Evolutionary conservation across 2,797 vertebrate species (phyloP).

Genomic region (Enteromius viviparus): DNA sequence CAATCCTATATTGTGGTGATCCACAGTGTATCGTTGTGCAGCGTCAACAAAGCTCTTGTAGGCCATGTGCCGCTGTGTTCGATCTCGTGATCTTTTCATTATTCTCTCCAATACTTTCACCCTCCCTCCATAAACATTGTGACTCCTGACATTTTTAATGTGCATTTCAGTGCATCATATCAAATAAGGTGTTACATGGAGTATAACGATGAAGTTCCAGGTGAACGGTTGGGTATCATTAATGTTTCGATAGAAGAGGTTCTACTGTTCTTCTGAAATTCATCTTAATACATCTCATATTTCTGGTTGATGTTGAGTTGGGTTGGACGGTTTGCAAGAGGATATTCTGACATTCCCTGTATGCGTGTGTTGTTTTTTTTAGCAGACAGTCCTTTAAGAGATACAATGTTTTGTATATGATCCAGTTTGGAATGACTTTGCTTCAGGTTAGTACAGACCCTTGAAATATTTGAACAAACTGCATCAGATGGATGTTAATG

Average conservation of each 20-base stretch:
- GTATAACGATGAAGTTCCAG: conserved; percentile 45
- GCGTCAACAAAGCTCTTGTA: neutral
- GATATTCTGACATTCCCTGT: conserved; percentile 73
- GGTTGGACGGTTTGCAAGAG: conserved; percentile 17
- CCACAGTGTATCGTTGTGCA: conserved; percentile 40
- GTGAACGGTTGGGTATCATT: conserved; percentile 56
- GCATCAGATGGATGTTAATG: conserved; percentile 33
- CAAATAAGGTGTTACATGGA: neutral
- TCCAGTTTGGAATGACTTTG: conserved; percentile 20
- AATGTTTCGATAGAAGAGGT: conserved; percentile 30
- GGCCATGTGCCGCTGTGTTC: neutral
- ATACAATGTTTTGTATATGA: conserved; percentile 60
- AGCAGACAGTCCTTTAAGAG: conserved; percentile 49
- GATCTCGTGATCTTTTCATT: conserved; percentile 16
- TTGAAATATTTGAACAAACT: conserved; percentile 39
- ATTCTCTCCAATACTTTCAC: conserved; percentile 22
- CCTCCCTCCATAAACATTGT: conserved; percentile 21
- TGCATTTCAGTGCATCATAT: conserved; percentile 21
- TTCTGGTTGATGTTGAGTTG: neutral
- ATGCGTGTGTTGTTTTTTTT: conserved; percentile 50
- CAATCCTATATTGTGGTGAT: conserved; percentile 35
- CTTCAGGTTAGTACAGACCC: conserved; percentile 12
- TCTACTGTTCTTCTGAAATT: conserved; percentile 40
- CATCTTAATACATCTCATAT: no score
- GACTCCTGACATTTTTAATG: conserved; percentile 34